These are phyloP conservation scores for Podarcis lilfordi DNA, from an alignment of 2,797 vertebrate species.

Conservation along the genomic window DNA sequence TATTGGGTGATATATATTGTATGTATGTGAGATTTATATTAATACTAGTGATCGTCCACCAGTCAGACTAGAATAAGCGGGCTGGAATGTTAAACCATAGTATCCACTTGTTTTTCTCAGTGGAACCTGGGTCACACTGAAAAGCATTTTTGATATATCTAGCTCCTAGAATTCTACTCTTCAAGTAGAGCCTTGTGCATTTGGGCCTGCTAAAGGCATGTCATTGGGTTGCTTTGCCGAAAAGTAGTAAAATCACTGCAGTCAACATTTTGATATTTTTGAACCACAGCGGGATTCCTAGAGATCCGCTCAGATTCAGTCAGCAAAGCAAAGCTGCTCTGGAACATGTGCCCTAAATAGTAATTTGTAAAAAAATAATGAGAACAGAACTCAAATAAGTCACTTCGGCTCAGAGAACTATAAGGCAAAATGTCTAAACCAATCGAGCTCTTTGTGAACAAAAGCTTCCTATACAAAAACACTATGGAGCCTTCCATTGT, in stretches of 20 bases:
- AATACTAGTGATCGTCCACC: not conserved
- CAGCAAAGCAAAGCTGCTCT: conserved; percentile 27
- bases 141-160: conserved; percentile 21
- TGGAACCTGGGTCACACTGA: conserved; percentile 31
- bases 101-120: not conserved
- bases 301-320: not conserved
- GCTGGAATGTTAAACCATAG: not conserved
- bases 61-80: not conserved
- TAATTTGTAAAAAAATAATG: conserved; percentile 26
- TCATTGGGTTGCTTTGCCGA: conserved; percentile 3
- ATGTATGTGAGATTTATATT: not conserved
- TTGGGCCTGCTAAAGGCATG: conserved; percentile 1
- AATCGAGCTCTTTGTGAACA: conserved; percentile 13
- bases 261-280: not conserved
- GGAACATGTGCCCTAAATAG: conserved; percentile 6
- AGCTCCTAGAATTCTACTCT: not conserved
- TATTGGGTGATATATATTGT: not conserved
- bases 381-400: conserved; percentile 28
- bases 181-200: not conserved
- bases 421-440: not conserved
- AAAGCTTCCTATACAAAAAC: conserved; percentile 9
- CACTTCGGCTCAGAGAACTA: not conserved
- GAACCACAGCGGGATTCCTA: not conserved
- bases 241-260: not conserved
- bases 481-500: not conserved